Evolutionary conservation across 2,888 invertebrate species (phyloP), one percentile per base, ranked within the genome.

Genomic region (Endotricha flammealis): DNA sequence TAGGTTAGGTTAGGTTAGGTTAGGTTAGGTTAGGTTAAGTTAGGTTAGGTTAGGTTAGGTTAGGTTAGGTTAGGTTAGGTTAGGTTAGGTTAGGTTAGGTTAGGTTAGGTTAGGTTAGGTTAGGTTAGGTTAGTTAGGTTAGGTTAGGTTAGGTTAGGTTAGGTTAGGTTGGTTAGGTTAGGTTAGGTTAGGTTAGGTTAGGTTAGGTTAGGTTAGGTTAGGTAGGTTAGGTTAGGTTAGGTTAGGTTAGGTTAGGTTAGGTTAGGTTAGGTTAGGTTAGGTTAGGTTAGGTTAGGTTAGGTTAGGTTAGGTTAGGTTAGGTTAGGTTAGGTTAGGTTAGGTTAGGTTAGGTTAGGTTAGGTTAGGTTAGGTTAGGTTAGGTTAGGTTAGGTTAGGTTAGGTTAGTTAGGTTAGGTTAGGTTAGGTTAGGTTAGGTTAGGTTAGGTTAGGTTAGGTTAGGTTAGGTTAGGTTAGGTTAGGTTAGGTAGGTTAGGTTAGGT

Each of bases 41-140:
- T 41, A 39, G 39, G 42, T 39, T 42, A 42, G 42, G 42, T 42
- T 42, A 37, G 42, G 42, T 39, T 42, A 42, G 42, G 42, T 42
- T 42, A 42, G 42, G 42, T 42, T 41, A 41, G 37, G 41, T 41
- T 36, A 38, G 38, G 41, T 41, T 32, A 41, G 41, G 37, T 33
- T 30, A 42, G 35, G 35, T 35, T 33, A 38, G 41, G 29, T 32
- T 32, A 42, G 36, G 37, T 34, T 32, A 29, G 32, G 29, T 41
- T 33, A 36, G 33, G 31, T 42, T 44, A 31, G 41, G 44, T 41
- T 41, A 41, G 41, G 41, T 41, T 41, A 41, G 41, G 41, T 41
- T 41, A 41, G 41, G 38, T 41, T 41, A 36, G 41, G 41, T 41
- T 41, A 41, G 41, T 38, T 41, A 41, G 38, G 38, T 41, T 41